These are phyloP conservation scores for Tragelaphus buxtoni DNA, from an alignment of 2,113 vertebrate species.

Conservation along the genomic window DNA sequence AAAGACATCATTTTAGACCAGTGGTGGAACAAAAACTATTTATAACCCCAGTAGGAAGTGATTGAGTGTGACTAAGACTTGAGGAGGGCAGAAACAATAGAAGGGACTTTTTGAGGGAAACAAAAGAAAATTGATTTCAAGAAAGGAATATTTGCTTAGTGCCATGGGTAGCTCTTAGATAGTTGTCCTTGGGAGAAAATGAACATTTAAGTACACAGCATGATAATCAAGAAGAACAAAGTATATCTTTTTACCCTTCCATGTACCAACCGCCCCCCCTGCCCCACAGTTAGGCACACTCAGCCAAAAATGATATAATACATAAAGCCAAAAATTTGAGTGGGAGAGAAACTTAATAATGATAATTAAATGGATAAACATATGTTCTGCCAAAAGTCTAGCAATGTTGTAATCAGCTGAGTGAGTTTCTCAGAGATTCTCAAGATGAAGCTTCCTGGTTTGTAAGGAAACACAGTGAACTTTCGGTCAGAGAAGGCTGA, in stretches of 20 bases:
- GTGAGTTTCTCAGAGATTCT: conserved; percentile 15
- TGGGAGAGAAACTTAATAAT: conserved; percentile 52
- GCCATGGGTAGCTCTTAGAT: background rate
- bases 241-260: background rate
- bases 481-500: background rate
- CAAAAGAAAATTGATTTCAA: background rate
- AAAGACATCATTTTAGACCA: conserved; percentile 56
- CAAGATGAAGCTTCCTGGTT: background rate
- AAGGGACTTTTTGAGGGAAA: conserved; percentile 3
- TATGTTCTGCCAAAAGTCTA: conserved; percentile 8
- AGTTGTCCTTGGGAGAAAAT: background rate
- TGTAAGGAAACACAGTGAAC: background rate
- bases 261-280: background rate
- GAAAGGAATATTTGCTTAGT: background rate
- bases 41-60: conserved; percentile 57
- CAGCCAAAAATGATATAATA: conserved; percentile 50
- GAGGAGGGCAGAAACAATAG: background rate
- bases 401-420: background rate
- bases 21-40: conserved; percentile 43
- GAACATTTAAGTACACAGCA: background rate
- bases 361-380: conserved; percentile 37
- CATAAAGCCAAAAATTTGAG: conserved; percentile 37
- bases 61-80: conserved; percentile 55
- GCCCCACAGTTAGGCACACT: background rate
- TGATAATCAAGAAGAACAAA: background rate